Conservation (phyloP, 2,797 vertebrate genomes). For the Cyprinodon diabolis region DNA sequence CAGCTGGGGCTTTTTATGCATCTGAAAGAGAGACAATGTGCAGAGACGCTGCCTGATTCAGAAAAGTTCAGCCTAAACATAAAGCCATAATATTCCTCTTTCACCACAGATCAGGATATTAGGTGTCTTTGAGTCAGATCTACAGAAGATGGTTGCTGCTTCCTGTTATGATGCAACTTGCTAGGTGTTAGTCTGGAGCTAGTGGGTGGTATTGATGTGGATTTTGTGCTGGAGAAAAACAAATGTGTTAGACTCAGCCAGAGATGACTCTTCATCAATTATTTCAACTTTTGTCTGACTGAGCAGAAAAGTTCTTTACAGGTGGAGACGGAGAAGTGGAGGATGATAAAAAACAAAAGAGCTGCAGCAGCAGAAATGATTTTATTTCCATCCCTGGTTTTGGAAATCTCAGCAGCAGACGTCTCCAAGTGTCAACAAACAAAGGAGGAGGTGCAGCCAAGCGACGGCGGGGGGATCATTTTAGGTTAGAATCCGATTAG, state of each 20-base stretch:
- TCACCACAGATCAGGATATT: too few relatives aligned
- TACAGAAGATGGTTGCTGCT: not conserved
- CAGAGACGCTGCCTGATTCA: not conserved
- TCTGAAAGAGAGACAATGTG: conserved; percentile 2
- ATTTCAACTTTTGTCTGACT: conserved; percentile 43
- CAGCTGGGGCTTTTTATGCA: conserved; percentile 22
- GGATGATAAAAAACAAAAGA: conserved; percentile 33
- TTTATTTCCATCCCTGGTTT: conserved; percentile 39
- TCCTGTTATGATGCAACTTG: conserved; percentile 2
- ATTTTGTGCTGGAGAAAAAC: conserved; percentile 27
- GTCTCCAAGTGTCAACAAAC: conserved; percentile 15
- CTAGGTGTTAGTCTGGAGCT: conserved; percentile 13
- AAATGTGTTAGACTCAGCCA: conserved; percentile 21
- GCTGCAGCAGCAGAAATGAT: conserved; percentile 25
- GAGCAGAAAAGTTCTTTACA: conserved; percentile 47
- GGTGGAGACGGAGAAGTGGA: conserved; percentile 23
- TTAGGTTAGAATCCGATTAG: conserved; percentile 5
- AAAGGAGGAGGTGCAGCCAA: conserved; percentile 5
- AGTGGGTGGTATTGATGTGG: conserved; percentile 18
- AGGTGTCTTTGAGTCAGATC: not conserved
- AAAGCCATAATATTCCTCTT: too few relatives aligned
- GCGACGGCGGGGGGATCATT: not conserved
- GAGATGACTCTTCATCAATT: conserved; percentile 55
- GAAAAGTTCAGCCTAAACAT: too few relatives aligned
- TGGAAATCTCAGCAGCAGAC: conserved; percentile 25